These are phyloP conservation scores for Saimiri boliviensis DNA, from an alignment of 2,113 vertebrate species.

Conservation along the genomic window DNA sequence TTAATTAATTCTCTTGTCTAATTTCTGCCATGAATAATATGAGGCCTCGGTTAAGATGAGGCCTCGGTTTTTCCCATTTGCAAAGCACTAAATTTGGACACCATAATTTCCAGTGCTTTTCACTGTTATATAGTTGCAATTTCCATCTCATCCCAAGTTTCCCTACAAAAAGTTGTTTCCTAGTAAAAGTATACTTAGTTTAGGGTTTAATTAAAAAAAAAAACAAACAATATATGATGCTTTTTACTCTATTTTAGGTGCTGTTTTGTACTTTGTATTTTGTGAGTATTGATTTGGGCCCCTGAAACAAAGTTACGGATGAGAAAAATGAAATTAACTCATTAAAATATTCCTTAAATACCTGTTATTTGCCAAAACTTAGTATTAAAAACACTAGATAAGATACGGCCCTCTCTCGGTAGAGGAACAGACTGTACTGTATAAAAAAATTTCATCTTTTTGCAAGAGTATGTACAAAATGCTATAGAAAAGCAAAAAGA, in stretches of 20 bases:
- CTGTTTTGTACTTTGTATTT: conserved; percentile 9
- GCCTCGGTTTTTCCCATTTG: neutral
- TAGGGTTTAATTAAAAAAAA: neutral
- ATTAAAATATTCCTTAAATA: neutral
- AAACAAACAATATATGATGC: neutral
- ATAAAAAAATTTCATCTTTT: neutral
- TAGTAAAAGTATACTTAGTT: neutral
- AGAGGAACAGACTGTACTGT: neutral
- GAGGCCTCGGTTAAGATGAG: neutral
- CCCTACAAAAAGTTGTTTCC: neutral
- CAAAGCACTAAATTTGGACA: neutral
- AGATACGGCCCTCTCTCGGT: neutral
- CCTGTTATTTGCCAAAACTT: conserved; percentile 6
- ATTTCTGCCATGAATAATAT: neutral
- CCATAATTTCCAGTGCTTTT: neutral
- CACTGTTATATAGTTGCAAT: neutral
- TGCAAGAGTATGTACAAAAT: neutral
- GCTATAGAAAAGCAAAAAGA: neutral
- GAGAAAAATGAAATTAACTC: neutral
- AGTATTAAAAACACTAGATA: conserved; percentile 17
- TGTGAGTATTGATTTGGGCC: neutral
- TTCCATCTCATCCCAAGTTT: neutral
- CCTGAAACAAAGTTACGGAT: neutral
- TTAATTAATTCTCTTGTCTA: neutral
- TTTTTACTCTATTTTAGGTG: neutral